Evolutionary conservation across 2,797 vertebrate species (phyloP), one percentile per base, ranked within the genome.

Genomic region (Rallus crepitans): DNA sequence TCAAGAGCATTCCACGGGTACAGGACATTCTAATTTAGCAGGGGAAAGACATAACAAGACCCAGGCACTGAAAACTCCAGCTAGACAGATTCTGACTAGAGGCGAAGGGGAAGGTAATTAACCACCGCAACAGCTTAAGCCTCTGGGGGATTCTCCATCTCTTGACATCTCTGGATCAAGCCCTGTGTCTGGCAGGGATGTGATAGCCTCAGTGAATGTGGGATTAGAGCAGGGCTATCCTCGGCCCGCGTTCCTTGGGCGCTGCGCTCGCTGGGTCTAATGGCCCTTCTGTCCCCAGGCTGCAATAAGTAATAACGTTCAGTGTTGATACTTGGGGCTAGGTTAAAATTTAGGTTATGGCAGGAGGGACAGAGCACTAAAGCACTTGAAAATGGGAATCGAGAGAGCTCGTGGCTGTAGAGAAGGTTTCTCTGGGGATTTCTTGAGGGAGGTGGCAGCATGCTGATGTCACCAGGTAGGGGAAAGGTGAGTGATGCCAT

Each of bases 51-150:
- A 39, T 42, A 70, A 83, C 73, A 39, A 91, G 89, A 96, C 63
- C 60, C 91, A 53, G 91, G 78, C 75, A 10, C 84, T 56, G 89
- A 70, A 56, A 93, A 71, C 92, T 86, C 90, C 39, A 53, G 87
- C 55, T 59, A 80, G 81, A 87, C 93, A 85, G 59, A 84, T 80
- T 63, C 57, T 73, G 91, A 80, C 91, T 95, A 69, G 75, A 82
- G 94, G 92, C 2, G 0, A 63, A 85, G 78, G 71, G 71, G 82
- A 87, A 91, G 94, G 95, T 91, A 91, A 91, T 97, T 97, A 96
- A 94, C 39, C 28, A 59, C 75, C 72, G 93, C 71, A 89, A 57
- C 7, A 45, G 78, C 75, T 77, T 63, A 33, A 72, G 94, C 89
- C 94, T 47, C 47, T 65, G 89, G 91, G 90, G 83, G 52, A 83